These are phyloP conservation scores for Tachyglossus aculeatus DNA, from an alignment of 2,797 vertebrate species.

Conservation along the genomic window DNA sequence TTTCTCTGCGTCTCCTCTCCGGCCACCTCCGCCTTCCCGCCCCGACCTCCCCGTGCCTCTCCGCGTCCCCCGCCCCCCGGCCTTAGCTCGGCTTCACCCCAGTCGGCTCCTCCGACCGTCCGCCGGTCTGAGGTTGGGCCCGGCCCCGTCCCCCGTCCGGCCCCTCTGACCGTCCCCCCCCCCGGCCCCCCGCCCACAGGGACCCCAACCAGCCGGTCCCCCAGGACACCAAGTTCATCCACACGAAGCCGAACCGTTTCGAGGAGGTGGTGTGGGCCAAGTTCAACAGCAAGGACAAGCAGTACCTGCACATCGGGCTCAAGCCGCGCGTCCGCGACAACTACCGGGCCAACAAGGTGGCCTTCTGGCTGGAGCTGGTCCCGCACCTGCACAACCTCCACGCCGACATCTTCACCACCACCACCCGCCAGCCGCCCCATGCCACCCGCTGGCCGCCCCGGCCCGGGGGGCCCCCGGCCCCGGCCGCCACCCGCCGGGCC, in stretches of 20 bases:
- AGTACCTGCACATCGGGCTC: conserved; percentile 92
- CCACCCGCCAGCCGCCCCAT: conserved; percentile 81
- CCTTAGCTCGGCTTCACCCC: too few relatives aligned
- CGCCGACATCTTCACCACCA: conserved; percentile 77
- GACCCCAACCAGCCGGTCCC: conserved; percentile 93
- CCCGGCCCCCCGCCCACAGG: conserved; percentile 68
- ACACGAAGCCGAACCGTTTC: conserved; percentile 95
- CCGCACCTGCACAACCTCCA: conserved; percentile 90
- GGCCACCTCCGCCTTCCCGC: too few relatives aligned
- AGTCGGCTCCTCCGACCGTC: too few relatives aligned
- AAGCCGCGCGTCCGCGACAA: conserved; percentile 92
- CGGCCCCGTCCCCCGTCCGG: background rate
- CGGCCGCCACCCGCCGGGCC: conserved; percentile 78
- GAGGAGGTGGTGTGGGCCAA: conserved; percentile 96
- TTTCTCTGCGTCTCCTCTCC: too few relatives aligned
- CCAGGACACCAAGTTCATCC: conserved; percentile 96
- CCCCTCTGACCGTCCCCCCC: too few relatives aligned
- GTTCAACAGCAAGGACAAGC: conserved; percentile 95
- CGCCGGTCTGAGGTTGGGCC: too few relatives aligned
- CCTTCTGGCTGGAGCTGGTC: conserved; percentile 93
- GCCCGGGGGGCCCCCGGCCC: conserved; percentile 67
- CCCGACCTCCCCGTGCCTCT: too few relatives aligned
- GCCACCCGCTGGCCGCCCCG: conserved; percentile 69
- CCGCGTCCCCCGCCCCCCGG: too few relatives aligned
- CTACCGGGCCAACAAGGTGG: conserved; percentile 94